Percentiles rank a stretch among this genome's conserved stretches.
phyloP scores from a whole-genome alignment of 2,797 vertebrate genomes.

The Tokudaia muenninki region DNA sequence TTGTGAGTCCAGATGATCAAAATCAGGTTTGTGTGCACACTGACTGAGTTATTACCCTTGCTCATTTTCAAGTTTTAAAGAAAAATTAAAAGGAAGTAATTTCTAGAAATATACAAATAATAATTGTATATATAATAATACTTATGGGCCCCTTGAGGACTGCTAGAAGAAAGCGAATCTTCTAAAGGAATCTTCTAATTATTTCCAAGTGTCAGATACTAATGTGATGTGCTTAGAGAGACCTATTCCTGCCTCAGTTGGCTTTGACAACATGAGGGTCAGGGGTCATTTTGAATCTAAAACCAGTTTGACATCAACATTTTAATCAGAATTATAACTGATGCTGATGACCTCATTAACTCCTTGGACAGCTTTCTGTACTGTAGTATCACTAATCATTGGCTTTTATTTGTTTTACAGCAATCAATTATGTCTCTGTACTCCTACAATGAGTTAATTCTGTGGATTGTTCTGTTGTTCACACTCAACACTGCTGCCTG shows the following conservation, averaged over 20 bases:
- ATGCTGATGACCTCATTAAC: neutral
- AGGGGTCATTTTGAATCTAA: neutral
- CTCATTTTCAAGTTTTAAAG: neutral
- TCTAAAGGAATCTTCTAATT: neutral
- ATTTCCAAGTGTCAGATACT: neutral
- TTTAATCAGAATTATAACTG: slow-evolving; percentile 12
- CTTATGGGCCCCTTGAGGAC: neutral
- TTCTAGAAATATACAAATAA: neutral
- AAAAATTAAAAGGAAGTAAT: slow-evolving; percentile 14
- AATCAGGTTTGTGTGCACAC: neutral
- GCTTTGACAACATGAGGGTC: neutral
- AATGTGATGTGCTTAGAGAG: neutral
- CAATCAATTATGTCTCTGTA: slow-evolving; percentile 8
- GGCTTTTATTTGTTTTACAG: slow-evolving; percentile 41
- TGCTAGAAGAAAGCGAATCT: neutral
- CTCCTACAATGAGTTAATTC: slow-evolving; percentile 48
- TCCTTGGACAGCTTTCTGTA: slow-evolving; percentile 25
- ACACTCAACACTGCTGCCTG: neutral
- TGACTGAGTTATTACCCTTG: neutral
- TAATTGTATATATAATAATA: neutral
- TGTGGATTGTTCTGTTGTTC: slow-evolving; percentile 1
- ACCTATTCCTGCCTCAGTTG: neutral
- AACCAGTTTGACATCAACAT: slow-evolving; percentile 40
- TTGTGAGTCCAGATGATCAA: neutral
- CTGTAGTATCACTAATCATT: neutral